These are phyloP conservation scores for Catajapyx aquilonaris DNA, from an alignment of 1,140 invertebrate genomes.

Conservation along the genomic window DNA sequence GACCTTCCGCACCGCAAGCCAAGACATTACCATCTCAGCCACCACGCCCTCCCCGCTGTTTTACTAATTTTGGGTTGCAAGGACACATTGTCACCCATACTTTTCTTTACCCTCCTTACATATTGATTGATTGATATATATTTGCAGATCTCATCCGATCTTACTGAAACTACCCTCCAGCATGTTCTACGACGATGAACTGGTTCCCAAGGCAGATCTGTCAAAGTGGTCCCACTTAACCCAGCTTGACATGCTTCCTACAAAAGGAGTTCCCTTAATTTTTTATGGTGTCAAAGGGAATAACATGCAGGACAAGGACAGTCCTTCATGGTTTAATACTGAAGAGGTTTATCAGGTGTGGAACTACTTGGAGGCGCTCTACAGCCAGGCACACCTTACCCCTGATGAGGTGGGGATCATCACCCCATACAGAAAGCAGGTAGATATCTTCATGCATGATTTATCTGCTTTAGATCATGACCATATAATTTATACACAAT, in stretches of 20 bases:
- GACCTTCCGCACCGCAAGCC: no score
- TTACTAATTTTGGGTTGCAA: no score
- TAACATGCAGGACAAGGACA: slow-evolving; percentile 46
- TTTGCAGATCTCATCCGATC: slow-evolving; percentile 48
- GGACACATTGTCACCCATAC: no score
- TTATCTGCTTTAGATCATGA: no score
- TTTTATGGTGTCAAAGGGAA: slow-evolving; percentile 64
- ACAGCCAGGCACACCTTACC: slow-evolving; percentile 33
- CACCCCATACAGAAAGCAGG: slow-evolving; percentile 81
- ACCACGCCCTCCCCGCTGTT: no score
- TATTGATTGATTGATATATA: slow-evolving; percentile 22
- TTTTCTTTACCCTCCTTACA: no score
- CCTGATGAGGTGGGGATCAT: slow-evolving; percentile 72
- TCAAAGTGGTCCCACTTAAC: no score
- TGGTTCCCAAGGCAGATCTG: slow-evolving; percentile 29
- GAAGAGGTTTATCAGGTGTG: slow-evolving; percentile 42
- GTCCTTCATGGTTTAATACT: slow-evolving; percentile 78
- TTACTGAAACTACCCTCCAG: slow-evolving; percentile 51
- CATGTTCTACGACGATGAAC: slow-evolving; percentile 59
- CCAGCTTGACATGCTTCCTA: no score
- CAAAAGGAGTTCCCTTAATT: slow-evolving; percentile 31
- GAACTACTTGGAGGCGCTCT: slow-evolving; percentile 16
- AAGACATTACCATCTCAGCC: no score
- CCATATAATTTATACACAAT: no score
- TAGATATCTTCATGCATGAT: slow-evolving; percentile 16